Evolutionary conservation across 2,797 vertebrate species (phyloP).

Genomic region (Centroberyx gerrardi): DNA sequence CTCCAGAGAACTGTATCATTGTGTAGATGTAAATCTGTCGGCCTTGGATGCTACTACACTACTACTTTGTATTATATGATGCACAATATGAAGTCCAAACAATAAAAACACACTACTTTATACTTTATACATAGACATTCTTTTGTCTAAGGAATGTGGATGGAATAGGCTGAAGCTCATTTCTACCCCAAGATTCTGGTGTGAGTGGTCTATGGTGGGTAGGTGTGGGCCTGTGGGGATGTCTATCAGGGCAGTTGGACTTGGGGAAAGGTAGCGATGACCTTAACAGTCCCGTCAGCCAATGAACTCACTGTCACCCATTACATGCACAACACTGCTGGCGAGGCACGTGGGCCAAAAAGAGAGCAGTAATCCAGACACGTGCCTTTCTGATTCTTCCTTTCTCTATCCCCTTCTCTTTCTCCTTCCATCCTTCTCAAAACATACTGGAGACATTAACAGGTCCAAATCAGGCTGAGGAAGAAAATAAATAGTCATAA

Average conservation of each 20-base stretch:
- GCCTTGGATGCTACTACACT: constrained; percentile 8
- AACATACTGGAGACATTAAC: constrained; percentile 61
- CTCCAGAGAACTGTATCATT: constrained; percentile 32
- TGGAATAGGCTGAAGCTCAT: neutral
- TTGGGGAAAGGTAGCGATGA: constrained; percentile 37
- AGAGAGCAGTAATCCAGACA: constrained; percentile 58
- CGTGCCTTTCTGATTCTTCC: constrained; percentile 42
- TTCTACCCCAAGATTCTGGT: neutral
- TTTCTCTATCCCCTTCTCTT: constrained; percentile 19
- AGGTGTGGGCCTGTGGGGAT: neutral
- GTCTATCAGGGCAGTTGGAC: constrained; percentile 10
- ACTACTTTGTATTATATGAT: constrained; percentile 16
- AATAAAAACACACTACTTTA: constrained; percentile 6
- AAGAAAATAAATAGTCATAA: constrained; percentile 32
- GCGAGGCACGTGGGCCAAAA: constrained; percentile 61
- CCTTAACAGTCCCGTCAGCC: constrained; percentile 43
- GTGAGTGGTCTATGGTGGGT: neutral
- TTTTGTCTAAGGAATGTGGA: neutral
- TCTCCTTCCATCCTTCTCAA: constrained; percentile 37
- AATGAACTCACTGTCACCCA: constrained; percentile 69
- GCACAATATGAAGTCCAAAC: constrained; percentile 5
- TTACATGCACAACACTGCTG: constrained; percentile 43
- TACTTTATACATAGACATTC: neutral
- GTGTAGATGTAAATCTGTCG: constrained; percentile 22
- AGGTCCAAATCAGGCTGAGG: constrained; percentile 19